Base-by-base conservation (phyloP, 2,113 vertebrate genomes). In the Chascanopsetta lugubris region DNA sequence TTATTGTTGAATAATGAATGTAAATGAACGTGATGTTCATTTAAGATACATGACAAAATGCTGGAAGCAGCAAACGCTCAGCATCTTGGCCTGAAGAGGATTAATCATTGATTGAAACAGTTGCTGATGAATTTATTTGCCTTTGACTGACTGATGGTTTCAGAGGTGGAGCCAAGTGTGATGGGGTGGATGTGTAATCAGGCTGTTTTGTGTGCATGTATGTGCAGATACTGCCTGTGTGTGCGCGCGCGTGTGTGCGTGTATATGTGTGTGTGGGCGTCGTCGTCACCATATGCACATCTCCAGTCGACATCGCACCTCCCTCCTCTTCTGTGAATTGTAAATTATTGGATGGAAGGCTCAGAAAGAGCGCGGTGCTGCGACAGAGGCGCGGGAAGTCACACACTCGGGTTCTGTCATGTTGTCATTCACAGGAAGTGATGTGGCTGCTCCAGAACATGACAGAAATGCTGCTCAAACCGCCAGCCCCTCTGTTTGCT, bases 391-490 rank as follows among this genome's bases (percentile, higher is more conserved):
- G 4, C 12, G 50, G 40, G 61, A 68, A 75, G 54, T 72, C 38
- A 51, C 75, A 49, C 29, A 26, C 20, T 46, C 9, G 49, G 30
- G 22, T 61, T 54, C 63, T 69, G 73, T 64, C 79, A 36, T 60
- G 55, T 46, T 77, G 82, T 75, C 80, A 82, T 50, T 72, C 51
- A 50, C 82, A 87, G 84, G 79, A 86, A 84, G 65, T 80, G 84
- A 84, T 78, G 85, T 22, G 45, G 62, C 82, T 69, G 65, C 66
- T 40, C 61, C 2, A 20, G 42, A 8, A 15, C n/a, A n/a, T n/a
- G n/a, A 29, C 49, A 32, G 29, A 79, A 67, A 65, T 18, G 3
- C 17, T 11, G 8, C 58, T 42, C 38, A 6, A 56, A 69, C 30
- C 60, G 12, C 29, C 38, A 8, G 6, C 0, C 38, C 57, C 50